Conservation (phyloP, 2,797 vertebrate species). For the Acrossocheilus fasciatus region DNA sequence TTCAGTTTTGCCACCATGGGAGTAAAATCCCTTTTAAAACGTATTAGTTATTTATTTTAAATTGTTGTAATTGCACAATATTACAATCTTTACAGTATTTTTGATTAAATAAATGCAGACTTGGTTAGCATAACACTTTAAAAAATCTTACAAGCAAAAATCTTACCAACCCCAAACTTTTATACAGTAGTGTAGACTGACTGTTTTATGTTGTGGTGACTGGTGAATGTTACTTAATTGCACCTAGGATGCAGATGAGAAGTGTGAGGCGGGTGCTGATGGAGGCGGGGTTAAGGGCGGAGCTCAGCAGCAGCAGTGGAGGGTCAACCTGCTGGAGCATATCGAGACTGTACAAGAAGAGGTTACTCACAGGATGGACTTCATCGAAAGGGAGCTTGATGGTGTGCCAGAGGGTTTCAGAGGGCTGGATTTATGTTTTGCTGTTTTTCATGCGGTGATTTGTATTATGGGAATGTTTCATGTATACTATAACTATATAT, state of each 20-base stretch:
- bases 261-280: constrained; percentile 8
- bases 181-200: background rate
- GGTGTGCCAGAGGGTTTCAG: constrained; percentile 74
- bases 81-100: background rate
- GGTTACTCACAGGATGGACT: constrained; percentile 95
- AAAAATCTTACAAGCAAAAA: background rate
- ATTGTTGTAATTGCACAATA: background rate
- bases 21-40: background rate
- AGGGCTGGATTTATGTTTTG: background rate
- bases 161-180: background rate
- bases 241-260: background rate
- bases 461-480: background rate
- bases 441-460: background rate
- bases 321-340: constrained; percentile 91
- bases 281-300: constrained; percentile 61
- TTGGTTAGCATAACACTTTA: background rate
- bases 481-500: background rate
- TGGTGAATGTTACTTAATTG: background rate
- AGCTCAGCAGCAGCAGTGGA: constrained; percentile 86
- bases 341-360: constrained; percentile 94
- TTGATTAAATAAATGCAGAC: background rate
- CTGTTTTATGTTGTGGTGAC: background rate
- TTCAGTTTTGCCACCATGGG: background rate
- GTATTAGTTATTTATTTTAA: background rate
- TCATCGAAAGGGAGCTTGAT: constrained; percentile 94